Percentiles rank a stretch among this genome's conserved stretches.
These are phyloP conservation scores for Pollenia angustigena DNA, from an alignment of 2,888 invertebrate species.

Conservation along the genomic window DNA sequence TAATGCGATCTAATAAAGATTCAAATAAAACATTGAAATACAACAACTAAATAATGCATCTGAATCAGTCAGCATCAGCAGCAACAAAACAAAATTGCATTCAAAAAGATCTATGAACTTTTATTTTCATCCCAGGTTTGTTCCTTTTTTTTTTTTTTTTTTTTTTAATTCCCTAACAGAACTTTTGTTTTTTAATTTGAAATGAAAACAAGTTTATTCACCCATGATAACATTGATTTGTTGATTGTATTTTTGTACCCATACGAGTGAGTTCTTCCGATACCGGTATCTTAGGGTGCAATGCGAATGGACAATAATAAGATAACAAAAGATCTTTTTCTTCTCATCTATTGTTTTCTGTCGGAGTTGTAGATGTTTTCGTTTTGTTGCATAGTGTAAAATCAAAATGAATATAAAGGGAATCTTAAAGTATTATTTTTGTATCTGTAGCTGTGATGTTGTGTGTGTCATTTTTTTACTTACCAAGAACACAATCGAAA, in stretches of 20 bases:
- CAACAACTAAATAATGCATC: slow-evolving; percentile 31
- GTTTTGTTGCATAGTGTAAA: slow-evolving; percentile 55
- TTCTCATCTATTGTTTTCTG: slow-evolving; percentile 51
- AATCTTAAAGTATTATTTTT: slow-evolving; percentile 61
- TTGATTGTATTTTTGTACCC: slow-evolving; percentile 4
- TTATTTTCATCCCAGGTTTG: slow-evolving; percentile 30
- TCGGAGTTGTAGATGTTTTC: not conserved
- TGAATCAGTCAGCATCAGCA: slow-evolving; percentile 4
- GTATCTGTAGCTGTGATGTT: slow-evolving; percentile 7
- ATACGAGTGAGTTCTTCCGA: slow-evolving; percentile 15
- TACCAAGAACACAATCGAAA: slow-evolving; percentile 49
- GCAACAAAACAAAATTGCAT: slow-evolving; percentile 47
- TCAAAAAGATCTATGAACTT: slow-evolving; percentile 68
- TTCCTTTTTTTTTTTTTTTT: not conserved
- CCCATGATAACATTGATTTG: slow-evolving; percentile 46
- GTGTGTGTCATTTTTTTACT: slow-evolving; percentile 35
- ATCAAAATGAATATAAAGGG: slow-evolving; percentile 43
- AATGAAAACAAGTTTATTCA: slow-evolving; percentile 70
- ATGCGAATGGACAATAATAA: slow-evolving; percentile 38
- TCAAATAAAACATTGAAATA: slow-evolving; percentile 36
- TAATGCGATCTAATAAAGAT: slow-evolving; percentile 72
- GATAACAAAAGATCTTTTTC: slow-evolving; percentile 53
- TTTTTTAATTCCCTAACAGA: not conserved
- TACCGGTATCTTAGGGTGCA: slow-evolving; percentile 47
- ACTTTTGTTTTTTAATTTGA: slow-evolving; percentile 48